phyloP scores from a whole-genome alignment of 2,113 vertebrate species.

The Scalopus aquaticus region DNA sequence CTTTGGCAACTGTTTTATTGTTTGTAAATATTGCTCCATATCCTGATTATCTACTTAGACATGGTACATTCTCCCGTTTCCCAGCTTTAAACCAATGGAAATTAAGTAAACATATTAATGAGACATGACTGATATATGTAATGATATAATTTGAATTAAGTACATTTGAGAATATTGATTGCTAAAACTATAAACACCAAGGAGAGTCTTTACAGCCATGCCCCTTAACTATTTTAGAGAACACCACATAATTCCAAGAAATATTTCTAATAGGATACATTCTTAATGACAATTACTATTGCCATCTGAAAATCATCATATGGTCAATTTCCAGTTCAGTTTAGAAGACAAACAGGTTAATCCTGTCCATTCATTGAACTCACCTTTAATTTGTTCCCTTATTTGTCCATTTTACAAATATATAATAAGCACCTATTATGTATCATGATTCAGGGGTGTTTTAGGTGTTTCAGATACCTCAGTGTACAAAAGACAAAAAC shows the following conservation, averaged over 20 bases:
- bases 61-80: slow-evolving; percentile 79
- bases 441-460: background rate
- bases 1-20: slow-evolving; percentile 77
- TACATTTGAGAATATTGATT: slow-evolving; percentile 81
- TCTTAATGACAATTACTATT: slow-evolving; percentile 48
- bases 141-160: slow-evolving; percentile 63
- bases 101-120: slow-evolving; percentile 68
- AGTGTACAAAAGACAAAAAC: background rate
- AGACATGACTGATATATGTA: no score
- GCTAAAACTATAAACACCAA: slow-evolving; percentile 60
- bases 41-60: slow-evolving; percentile 71
- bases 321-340: background rate
- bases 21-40: slow-evolving; percentile 72
- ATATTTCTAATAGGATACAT: slow-evolving; percentile 15
- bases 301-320: background rate
- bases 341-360: background rate
- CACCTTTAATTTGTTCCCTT: background rate
- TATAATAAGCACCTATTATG: background rate
- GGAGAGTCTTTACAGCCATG: slow-evolving; percentile 68
- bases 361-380: background rate
- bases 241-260: slow-evolving; percentile 17
- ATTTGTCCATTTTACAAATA: slow-evolving; percentile 14
- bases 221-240: slow-evolving; percentile 53
- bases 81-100: slow-evolving; percentile 73
- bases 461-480: background rate